Evolutionary conservation across 2,888 invertebrate genomes (phyloP).

Genomic region (Aspidapion aeneum): DNA sequence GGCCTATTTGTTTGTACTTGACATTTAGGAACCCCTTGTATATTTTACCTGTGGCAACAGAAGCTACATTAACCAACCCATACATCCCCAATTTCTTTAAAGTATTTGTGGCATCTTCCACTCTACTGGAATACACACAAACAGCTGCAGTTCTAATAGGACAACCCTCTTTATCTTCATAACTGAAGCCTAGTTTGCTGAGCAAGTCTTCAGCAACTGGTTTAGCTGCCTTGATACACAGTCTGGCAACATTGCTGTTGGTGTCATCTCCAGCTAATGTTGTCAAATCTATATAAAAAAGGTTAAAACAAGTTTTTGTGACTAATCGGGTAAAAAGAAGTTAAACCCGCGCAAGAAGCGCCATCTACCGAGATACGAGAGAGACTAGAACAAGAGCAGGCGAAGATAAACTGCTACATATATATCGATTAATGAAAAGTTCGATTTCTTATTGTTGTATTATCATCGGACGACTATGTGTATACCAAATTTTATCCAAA

Average conservation of each 20-base stretch:
- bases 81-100: constrained; percentile 54
- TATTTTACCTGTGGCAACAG: constrained; percentile 86
- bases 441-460: too few relatives aligned
- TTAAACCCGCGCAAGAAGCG: too few relatives aligned
- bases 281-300: constrained; percentile 93
- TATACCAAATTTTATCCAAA: too few relatives aligned
- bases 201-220: constrained; percentile 39
- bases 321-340: too few relatives aligned
- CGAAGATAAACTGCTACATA: too few relatives aligned
- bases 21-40: too few relatives aligned
- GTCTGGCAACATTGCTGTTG: constrained; percentile 67
- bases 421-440: too few relatives aligned
- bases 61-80: constrained; percentile 67
- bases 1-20: too few relatives aligned
- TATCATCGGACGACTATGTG: too few relatives aligned
- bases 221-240: constrained; percentile 65
- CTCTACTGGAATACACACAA: constrained; percentile 91
- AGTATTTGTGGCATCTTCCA: constrained; percentile 64
- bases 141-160: constrained; percentile 79
- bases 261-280: constrained; percentile 86
- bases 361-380: too few relatives aligned
- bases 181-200: constrained; percentile 41
- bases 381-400: too few relatives aligned
- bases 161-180: constrained; percentile 34
- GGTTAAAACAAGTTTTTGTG: too few relatives aligned